Evolutionary conservation across 2,888 invertebrate genomes (phyloP).

Genomic region (Brenthis hecate): DNA sequence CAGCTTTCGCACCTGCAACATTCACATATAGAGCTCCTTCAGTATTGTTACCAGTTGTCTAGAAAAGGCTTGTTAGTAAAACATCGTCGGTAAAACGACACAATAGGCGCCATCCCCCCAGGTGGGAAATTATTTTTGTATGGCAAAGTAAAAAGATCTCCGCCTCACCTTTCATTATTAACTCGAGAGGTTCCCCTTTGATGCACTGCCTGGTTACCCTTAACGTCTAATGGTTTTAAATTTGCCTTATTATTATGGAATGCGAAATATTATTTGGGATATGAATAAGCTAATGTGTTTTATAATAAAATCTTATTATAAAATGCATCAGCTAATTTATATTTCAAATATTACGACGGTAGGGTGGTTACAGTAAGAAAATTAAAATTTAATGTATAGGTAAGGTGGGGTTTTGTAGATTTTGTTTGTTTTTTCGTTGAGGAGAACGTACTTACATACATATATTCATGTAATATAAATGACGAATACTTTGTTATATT

Average conservation of each 20-base stretch:
- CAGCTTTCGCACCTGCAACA: neutral
- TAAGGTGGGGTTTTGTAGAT: too few relatives aligned
- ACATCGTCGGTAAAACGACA: conserved; percentile 56
- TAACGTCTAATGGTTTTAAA: conserved; percentile 73
- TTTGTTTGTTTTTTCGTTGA: too few relatives aligned
- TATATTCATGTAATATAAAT: neutral
- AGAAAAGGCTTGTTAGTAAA: conserved; percentile 53
- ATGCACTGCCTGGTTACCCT: conserved; percentile 64
- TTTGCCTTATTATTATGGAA: conserved; percentile 56
- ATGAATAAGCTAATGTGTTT: conserved; percentile 42
- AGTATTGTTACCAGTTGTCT: conserved; percentile 32
- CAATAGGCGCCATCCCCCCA: conserved; percentile 53
- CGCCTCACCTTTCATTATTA: conserved; percentile 76
- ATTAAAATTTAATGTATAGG: too few relatives aligned
- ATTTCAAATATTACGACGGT: too few relatives aligned
- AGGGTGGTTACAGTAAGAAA: too few relatives aligned
- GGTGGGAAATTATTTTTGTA: conserved; percentile 65
- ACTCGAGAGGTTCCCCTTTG: conserved; percentile 67
- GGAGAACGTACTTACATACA: too few relatives aligned
- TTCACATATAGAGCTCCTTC: conserved; percentile 24
- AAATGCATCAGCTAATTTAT: too few relatives aligned
- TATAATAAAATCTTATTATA: neutral
- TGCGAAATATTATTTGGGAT: conserved; percentile 45
- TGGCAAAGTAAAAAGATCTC: conserved; percentile 63
- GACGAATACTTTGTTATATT: neutral